phyloP scores from a whole-genome alignment of 2,113 vertebrate genomes.

The Donacobius atricapilla region DNA sequence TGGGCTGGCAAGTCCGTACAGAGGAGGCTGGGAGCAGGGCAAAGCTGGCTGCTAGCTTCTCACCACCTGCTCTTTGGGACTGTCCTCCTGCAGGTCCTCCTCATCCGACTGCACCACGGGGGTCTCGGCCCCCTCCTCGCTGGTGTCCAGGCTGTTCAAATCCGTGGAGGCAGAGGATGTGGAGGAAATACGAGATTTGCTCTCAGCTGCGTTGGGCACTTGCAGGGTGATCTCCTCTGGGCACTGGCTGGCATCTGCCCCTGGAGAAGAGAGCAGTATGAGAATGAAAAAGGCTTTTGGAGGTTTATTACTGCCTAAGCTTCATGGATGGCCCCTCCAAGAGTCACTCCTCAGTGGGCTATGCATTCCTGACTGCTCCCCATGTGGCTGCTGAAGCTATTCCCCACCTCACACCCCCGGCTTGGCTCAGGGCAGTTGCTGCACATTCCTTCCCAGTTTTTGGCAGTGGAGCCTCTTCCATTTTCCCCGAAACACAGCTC shows the following conservation, averaged over 20 bases:
- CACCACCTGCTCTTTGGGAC: slow-evolving; percentile 53
- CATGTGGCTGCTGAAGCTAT: not conserved
- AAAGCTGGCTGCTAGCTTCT: slow-evolving; percentile 69
- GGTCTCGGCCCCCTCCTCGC: slow-evolving; percentile 78
- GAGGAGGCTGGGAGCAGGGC: slow-evolving; percentile 10
- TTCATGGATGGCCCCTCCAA: not conserved
- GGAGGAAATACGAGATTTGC: slow-evolving; percentile 81
- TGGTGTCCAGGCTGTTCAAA: slow-evolving; percentile 82
- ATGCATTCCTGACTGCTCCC: not conserved
- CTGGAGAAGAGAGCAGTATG: not conserved
- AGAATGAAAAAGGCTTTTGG: not conserved
- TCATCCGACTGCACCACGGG: slow-evolving; percentile 88
- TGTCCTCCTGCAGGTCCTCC: slow-evolving; percentile 82
- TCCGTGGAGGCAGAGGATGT: slow-evolving; percentile 84
- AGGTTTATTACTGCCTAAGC: not conserved
- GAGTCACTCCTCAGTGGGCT: not conserved
- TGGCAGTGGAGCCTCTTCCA: not conserved
- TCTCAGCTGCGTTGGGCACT: slow-evolving; percentile 61
- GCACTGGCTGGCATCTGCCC: slow-evolving; percentile 65
- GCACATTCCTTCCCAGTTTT: slow-evolving; percentile 7
- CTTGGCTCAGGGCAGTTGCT: not conserved
- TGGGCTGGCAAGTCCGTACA: not conserved
- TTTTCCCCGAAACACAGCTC: not conserved
- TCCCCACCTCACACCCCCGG: not conserved
- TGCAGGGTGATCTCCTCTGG: slow-evolving; percentile 72